Percentiles rank a stretch among this genome's conserved stretches.
These are phyloP conservation scores for Axis porcinus DNA, from an alignment of 2,113 vertebrate species.

Conservation along the genomic window DNA sequence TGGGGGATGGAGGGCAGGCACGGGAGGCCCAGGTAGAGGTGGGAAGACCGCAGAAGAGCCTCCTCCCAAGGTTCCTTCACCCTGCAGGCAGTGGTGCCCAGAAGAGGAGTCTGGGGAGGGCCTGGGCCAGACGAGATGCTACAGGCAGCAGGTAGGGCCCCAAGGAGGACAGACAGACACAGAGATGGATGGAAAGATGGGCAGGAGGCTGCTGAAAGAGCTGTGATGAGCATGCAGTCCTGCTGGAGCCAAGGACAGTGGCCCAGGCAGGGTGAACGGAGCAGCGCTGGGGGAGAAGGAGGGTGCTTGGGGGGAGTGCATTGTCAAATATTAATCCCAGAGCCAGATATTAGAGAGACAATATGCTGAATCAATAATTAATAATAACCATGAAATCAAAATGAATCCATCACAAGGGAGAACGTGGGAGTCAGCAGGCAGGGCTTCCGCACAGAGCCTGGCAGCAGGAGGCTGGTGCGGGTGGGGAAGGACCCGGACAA, in stretches of 20 bases:
- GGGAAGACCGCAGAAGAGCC: neutral
- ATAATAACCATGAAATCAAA: neutral
- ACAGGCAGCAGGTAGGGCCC: neutral
- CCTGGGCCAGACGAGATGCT: fast-evolving
- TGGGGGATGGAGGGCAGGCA: neutral
- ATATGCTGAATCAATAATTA: neutral
- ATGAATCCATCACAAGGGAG: neutral
- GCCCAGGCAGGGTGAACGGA: neutral
- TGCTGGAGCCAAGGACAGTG: neutral
- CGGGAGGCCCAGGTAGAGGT: neutral
- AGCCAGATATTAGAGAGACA: neutral
- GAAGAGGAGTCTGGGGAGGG: neutral
- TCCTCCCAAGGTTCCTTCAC: too few species aligned
- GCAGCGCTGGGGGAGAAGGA: fast-evolving
- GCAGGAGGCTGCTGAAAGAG: neutral
- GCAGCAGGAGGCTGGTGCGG: fast-evolving
- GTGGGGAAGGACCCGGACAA: fast-evolving
- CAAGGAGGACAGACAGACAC: neutral
- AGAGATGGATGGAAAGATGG: neutral
- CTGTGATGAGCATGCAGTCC: neutral
- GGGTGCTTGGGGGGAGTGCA: neutral
- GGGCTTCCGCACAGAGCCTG: neutral
- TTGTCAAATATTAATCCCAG: neutral
- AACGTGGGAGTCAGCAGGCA: neutral
- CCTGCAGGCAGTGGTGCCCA: neutral